Evolutionary conservation across 2,888 invertebrate species (phyloP).

Genomic region (Dynastes maya): DNA sequence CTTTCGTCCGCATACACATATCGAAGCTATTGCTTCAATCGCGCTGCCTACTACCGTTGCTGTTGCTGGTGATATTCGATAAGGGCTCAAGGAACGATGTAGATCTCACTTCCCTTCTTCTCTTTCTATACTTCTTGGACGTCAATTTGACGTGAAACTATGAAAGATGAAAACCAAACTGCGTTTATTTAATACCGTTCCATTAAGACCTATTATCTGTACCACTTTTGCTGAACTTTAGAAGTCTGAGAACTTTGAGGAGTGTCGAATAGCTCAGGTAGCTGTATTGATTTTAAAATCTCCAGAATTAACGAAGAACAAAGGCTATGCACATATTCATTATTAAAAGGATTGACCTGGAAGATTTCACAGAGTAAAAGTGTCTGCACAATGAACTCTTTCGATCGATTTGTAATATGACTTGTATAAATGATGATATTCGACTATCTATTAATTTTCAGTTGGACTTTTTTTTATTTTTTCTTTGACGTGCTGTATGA

Average conservation of each 20-base stretch:
- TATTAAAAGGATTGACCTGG: background rate
- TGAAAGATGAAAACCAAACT: slow-evolving; percentile 67
- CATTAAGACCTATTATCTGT: slow-evolving; percentile 62
- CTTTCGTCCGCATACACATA: slow-evolving; percentile 32
- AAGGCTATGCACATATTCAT: background rate
- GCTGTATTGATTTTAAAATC: background rate
- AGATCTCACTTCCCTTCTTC: slow-evolving; percentile 30
- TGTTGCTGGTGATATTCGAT: slow-evolving; percentile 42
- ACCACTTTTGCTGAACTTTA: slow-evolving; percentile 21
- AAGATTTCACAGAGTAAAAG: too few relatives aligned
- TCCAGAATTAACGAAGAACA: background rate
- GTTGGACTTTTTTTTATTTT: too few relatives aligned
- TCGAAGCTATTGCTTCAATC: slow-evolving; percentile 38
- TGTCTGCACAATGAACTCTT: too few relatives aligned
- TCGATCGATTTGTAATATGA: too few relatives aligned
- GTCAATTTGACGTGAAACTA: slow-evolving; percentile 66
- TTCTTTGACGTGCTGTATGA: too few relatives aligned
- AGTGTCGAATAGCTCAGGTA: slow-evolving; percentile 4
- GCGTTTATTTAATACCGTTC: slow-evolving; percentile 68
- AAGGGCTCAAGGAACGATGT: slow-evolving; percentile 30
- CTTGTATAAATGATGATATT: too few relatives aligned
- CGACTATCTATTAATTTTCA: too few relatives aligned
- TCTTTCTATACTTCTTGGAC: slow-evolving; percentile 43
- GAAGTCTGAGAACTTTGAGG: slow-evolving; percentile 25
- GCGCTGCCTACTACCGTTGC: slow-evolving; percentile 5